These are phyloP conservation scores for Gadopsis marmoratus DNA, from an alignment of 2,797 vertebrate genomes.

Conservation along the genomic window DNA sequence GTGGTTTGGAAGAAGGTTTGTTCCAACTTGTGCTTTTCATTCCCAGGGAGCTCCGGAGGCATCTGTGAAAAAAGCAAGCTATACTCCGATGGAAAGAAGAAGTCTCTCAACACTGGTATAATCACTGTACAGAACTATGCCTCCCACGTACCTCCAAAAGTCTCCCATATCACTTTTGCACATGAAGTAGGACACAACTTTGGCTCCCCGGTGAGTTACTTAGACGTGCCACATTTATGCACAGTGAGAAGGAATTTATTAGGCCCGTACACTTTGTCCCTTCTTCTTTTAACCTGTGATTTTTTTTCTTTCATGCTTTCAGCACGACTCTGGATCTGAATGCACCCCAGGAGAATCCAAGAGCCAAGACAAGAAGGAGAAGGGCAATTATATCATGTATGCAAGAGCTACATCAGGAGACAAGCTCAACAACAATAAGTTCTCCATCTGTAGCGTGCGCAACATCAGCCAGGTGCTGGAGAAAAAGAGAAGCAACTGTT, in stretches of 20 bases:
- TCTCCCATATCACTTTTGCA: conserved; percentile 99
- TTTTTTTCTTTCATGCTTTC: conserved; percentile 13
- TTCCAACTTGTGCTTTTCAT: conserved; percentile 34
- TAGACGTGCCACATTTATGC: conserved; percentile 28
- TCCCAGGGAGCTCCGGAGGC: conserved; percentile 96
- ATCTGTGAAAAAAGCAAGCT: conserved; percentile 99
- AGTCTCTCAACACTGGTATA: conserved; percentile 98
- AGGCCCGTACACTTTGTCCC: conserved; percentile 18
- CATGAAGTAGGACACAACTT: conserved; percentile 99
- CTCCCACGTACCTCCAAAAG: conserved; percentile 98
- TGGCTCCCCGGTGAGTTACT: conserved; percentile 95
- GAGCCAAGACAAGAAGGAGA: conserved; percentile 96
- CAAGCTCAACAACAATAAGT: conserved; percentile 99
- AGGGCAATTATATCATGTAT: conserved; percentile 99
- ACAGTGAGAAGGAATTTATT: conserved; percentile 13
- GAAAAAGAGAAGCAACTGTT: conserved; percentile 97
- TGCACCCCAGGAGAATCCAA: conserved; percentile 98
- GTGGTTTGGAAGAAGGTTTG: conserved; percentile 24
- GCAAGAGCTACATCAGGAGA: conserved; percentile 98
- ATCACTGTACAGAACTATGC: conserved; percentile 99
- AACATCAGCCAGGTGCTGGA: conserved; percentile 99
- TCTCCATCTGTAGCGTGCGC: conserved; percentile 95
- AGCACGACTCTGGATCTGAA: conserved; percentile 98
- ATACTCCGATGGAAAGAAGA: conserved; percentile 98
- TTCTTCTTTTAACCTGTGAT: conserved; percentile 37